Conservation (phyloP, 2,888 invertebrate species). For the Eurois occulta region DNA sequence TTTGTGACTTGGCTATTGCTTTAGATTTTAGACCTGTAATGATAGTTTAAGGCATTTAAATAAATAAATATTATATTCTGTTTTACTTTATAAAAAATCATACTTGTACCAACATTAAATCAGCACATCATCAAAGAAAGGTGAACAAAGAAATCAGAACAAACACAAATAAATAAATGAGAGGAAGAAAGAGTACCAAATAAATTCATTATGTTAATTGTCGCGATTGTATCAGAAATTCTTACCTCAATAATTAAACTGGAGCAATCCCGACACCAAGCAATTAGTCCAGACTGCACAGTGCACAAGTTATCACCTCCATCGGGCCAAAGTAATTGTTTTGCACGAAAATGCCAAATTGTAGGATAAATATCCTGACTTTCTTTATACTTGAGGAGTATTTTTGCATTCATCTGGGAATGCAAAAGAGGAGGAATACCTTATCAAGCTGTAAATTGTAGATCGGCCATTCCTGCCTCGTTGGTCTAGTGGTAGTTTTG, state of each 20-base stretch:
- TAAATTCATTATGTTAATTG: constrained; percentile 70
- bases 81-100: neutral
- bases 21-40: no score
- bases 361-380: constrained; percentile 73
- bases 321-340: constrained; percentile 83
- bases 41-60: no score
- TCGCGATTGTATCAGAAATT: constrained; percentile 61
- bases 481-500: no score
- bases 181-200: constrained; percentile 41
- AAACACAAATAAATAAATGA: constrained; percentile 49
- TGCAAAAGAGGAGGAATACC: neutral
- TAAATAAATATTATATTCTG: neutral
- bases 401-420: constrained; percentile 27
- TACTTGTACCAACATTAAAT: neutral
- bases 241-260: constrained; percentile 73
- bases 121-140: neutral
- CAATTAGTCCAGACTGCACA: constrained; percentile 61
- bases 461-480: no score
- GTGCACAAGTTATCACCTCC: constrained; percentile 74
- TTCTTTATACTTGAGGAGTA: constrained; percentile 60
- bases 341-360: constrained; percentile 77
- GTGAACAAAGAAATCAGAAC: constrained; percentile 25
- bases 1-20: no score
- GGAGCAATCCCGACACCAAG: constrained; percentile 64
- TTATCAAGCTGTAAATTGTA: constrained; percentile 2